Evolutionary conservation across 2,888 invertebrate species (phyloP).

Genomic region (Coleophora flavipennella): DNA sequence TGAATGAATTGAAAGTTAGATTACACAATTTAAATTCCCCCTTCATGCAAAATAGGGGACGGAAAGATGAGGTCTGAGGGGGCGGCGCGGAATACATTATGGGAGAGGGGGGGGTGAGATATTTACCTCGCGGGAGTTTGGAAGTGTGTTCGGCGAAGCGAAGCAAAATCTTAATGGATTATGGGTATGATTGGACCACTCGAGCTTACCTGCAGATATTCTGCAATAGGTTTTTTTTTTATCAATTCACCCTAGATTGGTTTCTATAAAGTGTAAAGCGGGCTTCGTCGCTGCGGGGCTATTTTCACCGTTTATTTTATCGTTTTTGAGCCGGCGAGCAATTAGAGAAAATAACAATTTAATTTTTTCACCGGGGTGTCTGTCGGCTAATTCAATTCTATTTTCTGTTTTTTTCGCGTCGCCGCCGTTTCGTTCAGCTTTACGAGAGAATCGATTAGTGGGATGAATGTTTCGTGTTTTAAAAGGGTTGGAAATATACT

Average conservation of each 20-base stretch:
- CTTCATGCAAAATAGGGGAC: slow-evolving; percentile 70
- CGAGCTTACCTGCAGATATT: slow-evolving; percentile 51
- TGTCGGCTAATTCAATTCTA: slow-evolving; percentile 24
- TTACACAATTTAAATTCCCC: slow-evolving; percentile 73
- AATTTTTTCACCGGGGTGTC: slow-evolving; percentile 28
- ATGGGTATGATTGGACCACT: slow-evolving; percentile 63
- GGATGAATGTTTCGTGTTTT: slow-evolving; percentile 29
- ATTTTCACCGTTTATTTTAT: slow-evolving; percentile 22
- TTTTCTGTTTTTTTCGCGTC: slow-evolving; percentile 16
- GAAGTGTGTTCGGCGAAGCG: slow-evolving; percentile 62
- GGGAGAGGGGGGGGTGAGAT: slow-evolving; percentile 49
- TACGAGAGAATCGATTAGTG: slow-evolving; percentile 27
- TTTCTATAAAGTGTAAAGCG: slow-evolving; percentile 43
- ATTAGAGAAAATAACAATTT: slow-evolving; percentile 52
- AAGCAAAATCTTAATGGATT: slow-evolving; percentile 69
- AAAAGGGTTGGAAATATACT: slow-evolving; percentile 19
- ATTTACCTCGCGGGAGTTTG: slow-evolving; percentile 68
- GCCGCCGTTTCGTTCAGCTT: slow-evolving; percentile 19
- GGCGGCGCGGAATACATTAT: slow-evolving; percentile 56
- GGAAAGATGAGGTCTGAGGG: slow-evolving; percentile 68
- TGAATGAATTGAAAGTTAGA: slow-evolving; percentile 74
- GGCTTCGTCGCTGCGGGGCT: slow-evolving; percentile 16
- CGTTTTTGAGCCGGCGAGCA: slow-evolving; percentile 33
- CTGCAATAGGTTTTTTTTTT: slow-evolving; percentile 34
- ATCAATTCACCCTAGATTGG: slow-evolving; percentile 30